Evolutionary conservation across 2,113 vertebrate species (phyloP).

Genomic region (Nothobranchius furzeri): DNA sequence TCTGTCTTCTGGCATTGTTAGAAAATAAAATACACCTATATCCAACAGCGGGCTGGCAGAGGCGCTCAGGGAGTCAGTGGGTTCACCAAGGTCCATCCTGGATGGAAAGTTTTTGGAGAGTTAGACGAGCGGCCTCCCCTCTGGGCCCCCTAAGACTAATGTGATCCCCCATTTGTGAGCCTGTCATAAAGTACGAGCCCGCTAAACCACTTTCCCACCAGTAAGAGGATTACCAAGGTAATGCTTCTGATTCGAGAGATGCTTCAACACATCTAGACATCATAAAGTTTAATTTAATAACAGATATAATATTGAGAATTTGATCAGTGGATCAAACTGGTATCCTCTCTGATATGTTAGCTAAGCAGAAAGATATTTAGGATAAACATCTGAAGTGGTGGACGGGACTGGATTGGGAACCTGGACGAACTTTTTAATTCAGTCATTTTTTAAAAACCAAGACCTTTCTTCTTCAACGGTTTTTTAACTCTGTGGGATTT

Average conservation of each 20-base stretch:
- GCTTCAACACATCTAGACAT: slow-evolving; percentile 63
- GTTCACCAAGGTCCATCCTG: slow-evolving; percentile 61
- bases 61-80: slow-evolving; percentile 54
- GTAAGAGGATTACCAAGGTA: slow-evolving; percentile 80
- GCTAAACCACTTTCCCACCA: slow-evolving; percentile 79
- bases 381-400: too few relatives aligned
- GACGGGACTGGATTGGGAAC: background rate
- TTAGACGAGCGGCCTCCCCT: slow-evolving; percentile 44
- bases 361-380: background rate
- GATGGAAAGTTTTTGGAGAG: slow-evolving; percentile 74
- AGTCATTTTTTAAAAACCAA: background rate
- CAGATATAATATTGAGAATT: slow-evolving; percentile 40
- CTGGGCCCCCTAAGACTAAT: slow-evolving; percentile 69
- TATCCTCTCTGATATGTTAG: background rate
- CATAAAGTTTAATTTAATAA: slow-evolving; percentile 58
- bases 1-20: background rate
- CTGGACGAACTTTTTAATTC: background rate
- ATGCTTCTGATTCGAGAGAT: slow-evolving; percentile 72
- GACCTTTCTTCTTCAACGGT: slow-evolving; percentile 1
- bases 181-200: slow-evolving; percentile 73
- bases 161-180: slow-evolving; percentile 73
- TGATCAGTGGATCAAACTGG: slow-evolving; percentile 8
- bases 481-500: slow-evolving; percentile 39
- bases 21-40: slow-evolving; percentile 1
- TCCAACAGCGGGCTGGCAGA: slow-evolving; percentile 18